phyloP scores from a whole-genome alignment of 2,888 invertebrate genomes.

The Cryptophagus acutangulus region DNA sequence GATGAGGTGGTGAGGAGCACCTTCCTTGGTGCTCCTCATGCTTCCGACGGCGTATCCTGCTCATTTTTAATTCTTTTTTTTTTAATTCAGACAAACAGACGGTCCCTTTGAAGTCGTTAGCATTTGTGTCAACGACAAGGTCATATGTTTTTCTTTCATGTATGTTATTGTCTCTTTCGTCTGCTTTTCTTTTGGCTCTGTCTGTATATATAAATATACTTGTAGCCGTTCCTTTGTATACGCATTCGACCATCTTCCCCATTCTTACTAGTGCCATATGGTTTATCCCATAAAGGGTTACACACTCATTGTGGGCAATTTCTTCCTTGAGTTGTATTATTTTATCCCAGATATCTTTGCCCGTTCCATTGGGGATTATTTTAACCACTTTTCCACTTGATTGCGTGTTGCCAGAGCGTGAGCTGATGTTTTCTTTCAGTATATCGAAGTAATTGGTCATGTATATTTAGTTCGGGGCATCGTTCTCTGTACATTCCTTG shows the following conservation, averaged over 20 bases:
- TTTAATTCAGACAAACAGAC: background rate
- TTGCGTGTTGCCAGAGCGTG: no score
- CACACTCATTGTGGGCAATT: no score
- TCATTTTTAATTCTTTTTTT: background rate
- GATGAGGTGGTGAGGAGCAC: background rate
- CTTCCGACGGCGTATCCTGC: background rate
- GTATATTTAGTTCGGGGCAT: background rate
- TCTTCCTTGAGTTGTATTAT: no score
- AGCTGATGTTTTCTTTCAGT: no score
- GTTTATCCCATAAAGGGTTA: no score
- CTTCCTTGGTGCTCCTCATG: background rate
- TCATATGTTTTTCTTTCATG: background rate
- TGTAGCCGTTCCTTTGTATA: background rate
- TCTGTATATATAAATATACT: background rate
- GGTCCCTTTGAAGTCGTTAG: background rate
- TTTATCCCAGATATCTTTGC: no score
- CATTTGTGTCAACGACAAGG: background rate
- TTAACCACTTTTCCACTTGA: no score
- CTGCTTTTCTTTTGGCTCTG: background rate
- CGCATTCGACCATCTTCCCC: constrained; percentile 1
- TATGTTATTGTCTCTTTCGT: background rate
- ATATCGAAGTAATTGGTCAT: background rate
- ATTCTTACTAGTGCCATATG: no score
- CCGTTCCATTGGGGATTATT: no score
- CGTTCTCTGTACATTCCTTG: background rate